Conservation (phyloP, 64 coral and sea anemone genomes). For the Actinia equina region DNA sequence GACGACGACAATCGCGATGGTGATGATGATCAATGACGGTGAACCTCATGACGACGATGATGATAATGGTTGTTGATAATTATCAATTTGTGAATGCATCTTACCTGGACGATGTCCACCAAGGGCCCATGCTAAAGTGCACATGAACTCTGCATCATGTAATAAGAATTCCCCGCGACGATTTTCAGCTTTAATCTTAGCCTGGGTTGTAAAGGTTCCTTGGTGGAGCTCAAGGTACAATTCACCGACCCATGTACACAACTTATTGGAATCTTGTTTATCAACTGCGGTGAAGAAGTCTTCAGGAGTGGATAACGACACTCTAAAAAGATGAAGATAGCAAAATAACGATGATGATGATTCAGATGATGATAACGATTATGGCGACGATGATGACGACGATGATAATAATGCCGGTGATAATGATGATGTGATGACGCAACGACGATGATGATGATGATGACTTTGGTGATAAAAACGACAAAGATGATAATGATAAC, state of each 20-base stretch:
- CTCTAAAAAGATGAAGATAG: conserved; percentile 25
- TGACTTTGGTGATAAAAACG: too few relatives aligned
- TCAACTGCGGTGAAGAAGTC: conserved; percentile 80
- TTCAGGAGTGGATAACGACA: conserved; percentile 74
- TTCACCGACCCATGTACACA: conserved; percentile 97
- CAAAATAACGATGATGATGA: too few relatives aligned
- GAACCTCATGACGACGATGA: not conserved
- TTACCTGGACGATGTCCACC: conserved; percentile 46
- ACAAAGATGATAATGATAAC: too few relatives aligned
- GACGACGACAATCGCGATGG: not conserved
- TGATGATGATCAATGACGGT: not conserved
- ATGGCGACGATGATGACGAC: too few relatives aligned
- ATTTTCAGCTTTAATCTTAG: conserved; percentile 83
- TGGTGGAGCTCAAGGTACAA: conserved; percentile 94
- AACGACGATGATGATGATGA: not conserved
- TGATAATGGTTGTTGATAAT: too few relatives aligned
- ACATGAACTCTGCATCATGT: conserved; percentile 76
- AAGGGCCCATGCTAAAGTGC: conserved; percentile 51
- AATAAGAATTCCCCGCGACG: conserved; percentile 82
- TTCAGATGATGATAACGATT: not conserved
- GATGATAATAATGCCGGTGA: too few relatives aligned
- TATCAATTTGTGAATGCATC: not conserved
- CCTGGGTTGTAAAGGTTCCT: conserved; percentile 96
- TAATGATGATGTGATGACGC: too few relatives aligned
- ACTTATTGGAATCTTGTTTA: conserved; percentile 52